These are phyloP conservation scores for Struthio camelus DNA, from an alignment of 2,113 vertebrate species.

Conservation along the genomic window DNA sequence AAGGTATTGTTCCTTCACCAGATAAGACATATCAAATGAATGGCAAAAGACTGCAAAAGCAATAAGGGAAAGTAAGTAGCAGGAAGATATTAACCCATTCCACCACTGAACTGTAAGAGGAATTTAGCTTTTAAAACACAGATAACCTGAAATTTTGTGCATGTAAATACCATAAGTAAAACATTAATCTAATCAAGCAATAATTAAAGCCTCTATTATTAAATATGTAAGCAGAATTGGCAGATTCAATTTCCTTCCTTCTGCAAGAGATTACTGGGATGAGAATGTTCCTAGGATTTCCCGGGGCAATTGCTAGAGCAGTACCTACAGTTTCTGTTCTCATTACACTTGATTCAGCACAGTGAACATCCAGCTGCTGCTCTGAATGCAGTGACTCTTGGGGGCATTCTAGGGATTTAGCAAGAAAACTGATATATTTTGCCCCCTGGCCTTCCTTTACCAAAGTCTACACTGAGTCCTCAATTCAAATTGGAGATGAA, in stretches of 20 bases:
- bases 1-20: background rate
- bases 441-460: background rate
- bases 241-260: constrained; percentile 10
- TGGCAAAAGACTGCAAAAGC: background rate
- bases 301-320: background rate
- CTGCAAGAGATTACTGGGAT: background rate
- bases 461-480: background rate
- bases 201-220: background rate
- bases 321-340: background rate
- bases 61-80: background rate
- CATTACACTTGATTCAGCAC: constrained; percentile 37
- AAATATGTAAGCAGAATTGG: background rate
- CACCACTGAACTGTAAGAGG: background rate
- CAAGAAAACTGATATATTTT: background rate
- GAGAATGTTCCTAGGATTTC: background rate
- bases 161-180: background rate
- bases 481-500: background rate
- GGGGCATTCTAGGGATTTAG: background rate
- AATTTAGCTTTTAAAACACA: background rate
- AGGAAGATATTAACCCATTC: background rate
- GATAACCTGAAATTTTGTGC: background rate
- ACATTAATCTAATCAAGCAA: background rate
- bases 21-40: background rate
- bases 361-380: constrained; percentile 31
- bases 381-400: background rate